Evolutionary conservation across 1,140 invertebrate species (phyloP).

Genomic region (Ylistrum balloti): DNA sequence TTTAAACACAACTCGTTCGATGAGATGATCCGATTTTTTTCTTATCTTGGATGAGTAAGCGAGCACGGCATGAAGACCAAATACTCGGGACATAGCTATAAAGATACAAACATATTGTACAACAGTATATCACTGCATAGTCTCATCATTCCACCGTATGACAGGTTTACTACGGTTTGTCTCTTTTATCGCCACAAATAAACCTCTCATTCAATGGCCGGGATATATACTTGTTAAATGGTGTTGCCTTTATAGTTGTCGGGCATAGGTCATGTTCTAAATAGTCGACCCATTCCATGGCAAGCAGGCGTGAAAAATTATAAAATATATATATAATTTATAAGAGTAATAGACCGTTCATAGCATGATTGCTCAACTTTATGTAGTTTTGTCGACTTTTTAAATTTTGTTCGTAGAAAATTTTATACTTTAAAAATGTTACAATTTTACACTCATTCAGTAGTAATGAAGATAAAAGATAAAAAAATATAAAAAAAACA

Average conservation of each 20-base stretch:
- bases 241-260: neutral
- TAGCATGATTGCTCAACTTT: neutral
- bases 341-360: neutral
- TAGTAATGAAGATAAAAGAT: no score
- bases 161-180: conserved; percentile 16
- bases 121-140: neutral
- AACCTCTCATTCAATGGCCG: conserved; percentile 26
- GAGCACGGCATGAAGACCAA: conserved; percentile 21
- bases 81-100: neutral
- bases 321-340: neutral
- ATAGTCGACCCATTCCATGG: conserved; percentile 37
- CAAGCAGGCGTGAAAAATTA: conserved; percentile 25
- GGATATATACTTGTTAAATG: conserved; percentile 30
- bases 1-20: conserved; percentile 13
- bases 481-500: no score
- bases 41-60: conserved; percentile 38
- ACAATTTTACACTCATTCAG: no score
- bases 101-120: neutral
- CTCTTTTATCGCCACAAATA: conserved; percentile 31
- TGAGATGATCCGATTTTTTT: conserved; percentile 5
- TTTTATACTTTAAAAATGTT: no score
- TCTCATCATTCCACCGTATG: neutral
- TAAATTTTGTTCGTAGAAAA: neutral
- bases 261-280: conserved; percentile 24
- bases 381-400: neutral